Percentiles rank a stretch among this genome's conserved stretches.
Evolutionary conservation across 2,888 invertebrate species (phyloP).

Genomic region (Aphodius sticticus): DNA sequence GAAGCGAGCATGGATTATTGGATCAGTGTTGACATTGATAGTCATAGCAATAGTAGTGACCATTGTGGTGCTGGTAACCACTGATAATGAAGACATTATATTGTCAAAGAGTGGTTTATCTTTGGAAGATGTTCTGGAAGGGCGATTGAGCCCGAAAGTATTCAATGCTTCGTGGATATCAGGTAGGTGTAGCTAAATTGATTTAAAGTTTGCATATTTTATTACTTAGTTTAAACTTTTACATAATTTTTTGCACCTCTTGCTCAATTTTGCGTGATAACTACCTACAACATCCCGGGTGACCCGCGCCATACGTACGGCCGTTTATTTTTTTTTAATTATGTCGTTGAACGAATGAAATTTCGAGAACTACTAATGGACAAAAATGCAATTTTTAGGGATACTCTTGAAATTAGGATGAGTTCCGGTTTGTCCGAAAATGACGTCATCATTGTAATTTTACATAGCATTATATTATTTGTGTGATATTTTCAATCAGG

Average conservation of each 20-base stretch:
- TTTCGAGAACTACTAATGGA: too few species aligned
- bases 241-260: too few species aligned
- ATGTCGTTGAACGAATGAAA: background rate
- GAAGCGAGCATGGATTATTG: conserved; percentile 63
- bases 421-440: too few species aligned
- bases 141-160: conserved; percentile 69
- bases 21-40: conserved; percentile 65
- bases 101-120: conserved; percentile 57
- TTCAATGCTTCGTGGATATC: conserved; percentile 87
- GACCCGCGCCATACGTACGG: background rate
- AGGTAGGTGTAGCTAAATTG: conserved; percentile 62
- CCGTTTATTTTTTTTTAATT: background rate
- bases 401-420: too few species aligned
- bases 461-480: background rate
- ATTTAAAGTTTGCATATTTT: background rate
- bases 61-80: conserved; percentile 55
- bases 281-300: background rate
- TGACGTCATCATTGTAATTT: background rate
- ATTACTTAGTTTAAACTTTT: too few species aligned
- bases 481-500: too few species aligned
- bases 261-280: background rate
- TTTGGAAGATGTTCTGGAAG: conserved; percentile 77
- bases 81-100: conserved; percentile 38
- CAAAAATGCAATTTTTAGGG: too few species aligned
- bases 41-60: conserved; percentile 69